Conservation (phyloP, 2,888 invertebrate species). For the Aphidoletes aphidimyza region DNA sequence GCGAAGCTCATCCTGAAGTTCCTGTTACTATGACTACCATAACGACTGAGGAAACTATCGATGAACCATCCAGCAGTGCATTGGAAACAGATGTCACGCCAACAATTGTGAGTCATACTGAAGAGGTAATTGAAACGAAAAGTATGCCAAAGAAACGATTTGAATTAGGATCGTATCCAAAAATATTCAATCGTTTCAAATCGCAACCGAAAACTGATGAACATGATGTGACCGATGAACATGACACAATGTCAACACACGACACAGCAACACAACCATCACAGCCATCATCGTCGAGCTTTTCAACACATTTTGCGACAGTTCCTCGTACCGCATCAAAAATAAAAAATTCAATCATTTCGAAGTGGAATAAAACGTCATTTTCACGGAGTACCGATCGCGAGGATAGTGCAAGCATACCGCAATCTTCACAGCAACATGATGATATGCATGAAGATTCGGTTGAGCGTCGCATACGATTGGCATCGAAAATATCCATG, state of each 20-base stretch:
- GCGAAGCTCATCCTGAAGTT: constrained; percentile 64
- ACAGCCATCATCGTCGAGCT: constrained; percentile 70
- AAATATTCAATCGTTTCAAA: constrained; percentile 69
- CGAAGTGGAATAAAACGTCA: constrained; percentile 68
- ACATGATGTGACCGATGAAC: constrained; percentile 1
- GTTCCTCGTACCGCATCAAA: constrained; percentile 72
- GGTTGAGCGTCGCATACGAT: constrained; percentile 66
- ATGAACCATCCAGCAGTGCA: not conserved
- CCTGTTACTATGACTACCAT: constrained; percentile 57
- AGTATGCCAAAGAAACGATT: constrained; percentile 62
- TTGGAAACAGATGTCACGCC: not conserved
- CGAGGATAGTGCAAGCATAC: constrained; percentile 66
- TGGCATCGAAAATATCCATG: constrained; percentile 62
- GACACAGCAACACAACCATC: constrained; percentile 70
- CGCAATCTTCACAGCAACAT: constrained; percentile 64
- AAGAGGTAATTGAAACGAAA: not conserved
- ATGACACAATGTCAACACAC: too few species aligned
- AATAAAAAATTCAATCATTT: constrained; percentile 66
- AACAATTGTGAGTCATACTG: constrained; percentile 59
- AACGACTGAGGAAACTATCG: constrained; percentile 67
- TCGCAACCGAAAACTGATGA: constrained; percentile 65
- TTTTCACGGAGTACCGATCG: constrained; percentile 63
- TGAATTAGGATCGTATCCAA: constrained; percentile 82
- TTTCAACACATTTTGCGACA: constrained; percentile 74
- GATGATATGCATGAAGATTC: constrained; percentile 63